phyloP scores from a whole-genome alignment of 2,797 vertebrate species.

The Typhlichthys eigenmanni region DNA sequence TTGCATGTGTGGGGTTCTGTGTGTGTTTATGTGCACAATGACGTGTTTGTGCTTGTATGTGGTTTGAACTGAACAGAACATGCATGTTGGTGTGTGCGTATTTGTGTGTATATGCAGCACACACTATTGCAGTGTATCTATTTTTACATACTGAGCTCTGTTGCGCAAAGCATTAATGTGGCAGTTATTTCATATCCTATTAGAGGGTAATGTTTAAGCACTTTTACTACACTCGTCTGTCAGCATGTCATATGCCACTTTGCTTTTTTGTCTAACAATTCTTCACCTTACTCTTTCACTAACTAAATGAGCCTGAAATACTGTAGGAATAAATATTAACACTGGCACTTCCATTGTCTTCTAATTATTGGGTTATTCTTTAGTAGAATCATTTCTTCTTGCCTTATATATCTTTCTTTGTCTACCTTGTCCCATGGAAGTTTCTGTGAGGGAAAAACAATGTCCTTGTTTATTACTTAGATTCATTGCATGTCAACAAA shows the following conservation, averaged over 20 bases:
- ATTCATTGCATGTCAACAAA: constrained; percentile 44
- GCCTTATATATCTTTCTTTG: constrained; percentile 36
- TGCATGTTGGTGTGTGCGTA: constrained; percentile 25
- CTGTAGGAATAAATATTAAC: too few species aligned
- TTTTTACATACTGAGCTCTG: constrained; percentile 7
- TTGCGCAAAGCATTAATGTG: constrained; percentile 17
- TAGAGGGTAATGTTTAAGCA: constrained; percentile 36
- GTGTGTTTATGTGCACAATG: constrained; percentile 39
- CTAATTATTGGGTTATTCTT: constrained; percentile 16
- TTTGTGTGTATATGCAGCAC: constrained; percentile 52
- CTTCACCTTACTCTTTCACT: constrained; percentile 4
- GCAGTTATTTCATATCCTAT: constrained; percentile 43
- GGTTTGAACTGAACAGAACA: too few species aligned
- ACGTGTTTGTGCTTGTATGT: too few species aligned
- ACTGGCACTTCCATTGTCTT: too few species aligned
- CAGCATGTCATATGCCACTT: not conserved
- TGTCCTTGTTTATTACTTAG: constrained; percentile 64
- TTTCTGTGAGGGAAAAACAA: constrained; percentile 55
- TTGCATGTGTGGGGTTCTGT: constrained; percentile 35
- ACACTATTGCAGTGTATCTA: constrained; percentile 25
- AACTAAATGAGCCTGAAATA: too few species aligned
- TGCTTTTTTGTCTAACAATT: constrained; percentile 22
- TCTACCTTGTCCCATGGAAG: constrained; percentile 40
- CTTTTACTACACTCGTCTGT: constrained; percentile 22
- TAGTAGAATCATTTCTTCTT: not conserved